Percentiles rank a stretch among this genome's conserved stretches.
Conservation (phyloP, 2,888 invertebrate species). For the Nezara viridula region DNA sequence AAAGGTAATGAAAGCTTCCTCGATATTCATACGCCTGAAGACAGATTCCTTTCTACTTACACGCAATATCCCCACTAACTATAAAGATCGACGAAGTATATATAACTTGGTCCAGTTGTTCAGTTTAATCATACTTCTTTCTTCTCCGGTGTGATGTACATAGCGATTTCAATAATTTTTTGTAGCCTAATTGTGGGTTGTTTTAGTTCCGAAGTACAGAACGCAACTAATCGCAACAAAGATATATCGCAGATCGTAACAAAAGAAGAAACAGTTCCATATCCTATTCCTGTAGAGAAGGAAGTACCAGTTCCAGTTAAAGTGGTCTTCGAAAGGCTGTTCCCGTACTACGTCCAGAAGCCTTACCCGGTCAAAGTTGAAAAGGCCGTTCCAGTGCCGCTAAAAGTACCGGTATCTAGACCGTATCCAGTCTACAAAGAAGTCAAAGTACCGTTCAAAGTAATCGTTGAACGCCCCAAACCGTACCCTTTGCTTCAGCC, state of each 20-base stretch:
- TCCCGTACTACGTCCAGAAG: constrained; percentile 66
- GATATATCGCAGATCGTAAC: constrained; percentile 63
- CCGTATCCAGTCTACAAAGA: constrained; percentile 66
- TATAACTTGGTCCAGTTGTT: not conserved
- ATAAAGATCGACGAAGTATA: not conserved
- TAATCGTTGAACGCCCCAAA: constrained; percentile 65
- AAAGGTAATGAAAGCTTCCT: not conserved
- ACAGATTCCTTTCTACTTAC: not conserved
- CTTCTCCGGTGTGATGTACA: not conserved
- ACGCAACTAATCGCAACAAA: not conserved
- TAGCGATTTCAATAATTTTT: not conserved
- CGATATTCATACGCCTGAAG: not conserved
- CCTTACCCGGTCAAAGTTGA: constrained; percentile 66
- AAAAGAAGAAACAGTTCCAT: constrained; percentile 65
- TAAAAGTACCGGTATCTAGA: constrained; percentile 65
- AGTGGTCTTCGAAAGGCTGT: constrained; percentile 65
- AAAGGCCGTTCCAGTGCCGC: constrained; percentile 65
- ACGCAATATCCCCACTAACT: not conserved
- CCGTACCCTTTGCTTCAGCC: constrained; percentile 65
- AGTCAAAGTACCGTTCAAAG: constrained; percentile 65
- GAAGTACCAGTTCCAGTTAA: constrained; percentile 66
- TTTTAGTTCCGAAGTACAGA: not conserved
- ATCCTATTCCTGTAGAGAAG: constrained; percentile 66
- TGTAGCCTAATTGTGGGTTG: not conserved
- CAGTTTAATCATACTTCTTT: not conserved